Conservation (phyloP, 2,113 vertebrate genomes). For the Bambusicola thoracicus region DNA sequence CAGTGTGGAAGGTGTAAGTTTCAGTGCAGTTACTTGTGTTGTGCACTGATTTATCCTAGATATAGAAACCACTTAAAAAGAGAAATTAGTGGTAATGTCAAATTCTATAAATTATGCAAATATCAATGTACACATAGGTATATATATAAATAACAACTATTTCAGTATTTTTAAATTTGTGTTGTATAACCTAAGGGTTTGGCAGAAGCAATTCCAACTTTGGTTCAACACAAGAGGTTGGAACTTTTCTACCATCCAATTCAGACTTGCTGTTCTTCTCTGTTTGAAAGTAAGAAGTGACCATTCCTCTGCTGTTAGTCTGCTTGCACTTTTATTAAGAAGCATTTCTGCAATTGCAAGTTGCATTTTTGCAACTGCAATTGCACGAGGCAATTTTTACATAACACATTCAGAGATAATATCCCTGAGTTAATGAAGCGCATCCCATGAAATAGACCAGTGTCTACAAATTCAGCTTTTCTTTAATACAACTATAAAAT, state of each 20-base stretch:
- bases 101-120: background rate
- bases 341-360: background rate
- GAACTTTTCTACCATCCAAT: slow-evolving; percentile 4
- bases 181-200: background rate
- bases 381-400: background rate
- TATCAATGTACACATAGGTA: background rate
- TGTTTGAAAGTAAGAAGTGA: background rate
- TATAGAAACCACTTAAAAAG: background rate
- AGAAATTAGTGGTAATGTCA: background rate
- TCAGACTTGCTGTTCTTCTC: background rate
- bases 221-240: background rate
- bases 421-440: background rate
- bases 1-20: background rate
- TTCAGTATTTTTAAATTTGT: slow-evolving; percentile 9
- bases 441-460: background rate
- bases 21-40: background rate
- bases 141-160: background rate
- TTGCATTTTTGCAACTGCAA: background rate
- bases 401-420: background rate
- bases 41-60: background rate
- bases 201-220: background rate
- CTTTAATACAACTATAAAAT: background rate
- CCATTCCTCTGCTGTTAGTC: background rate
- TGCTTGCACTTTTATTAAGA: background rate
- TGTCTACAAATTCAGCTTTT: background rate